Percentiles rank a stretch among this genome's conserved stretches.
Evolutionary conservation across 53 echinoderm and acorn worm species (phyloP).

Genomic region (Crossaster papposus): DNA sequence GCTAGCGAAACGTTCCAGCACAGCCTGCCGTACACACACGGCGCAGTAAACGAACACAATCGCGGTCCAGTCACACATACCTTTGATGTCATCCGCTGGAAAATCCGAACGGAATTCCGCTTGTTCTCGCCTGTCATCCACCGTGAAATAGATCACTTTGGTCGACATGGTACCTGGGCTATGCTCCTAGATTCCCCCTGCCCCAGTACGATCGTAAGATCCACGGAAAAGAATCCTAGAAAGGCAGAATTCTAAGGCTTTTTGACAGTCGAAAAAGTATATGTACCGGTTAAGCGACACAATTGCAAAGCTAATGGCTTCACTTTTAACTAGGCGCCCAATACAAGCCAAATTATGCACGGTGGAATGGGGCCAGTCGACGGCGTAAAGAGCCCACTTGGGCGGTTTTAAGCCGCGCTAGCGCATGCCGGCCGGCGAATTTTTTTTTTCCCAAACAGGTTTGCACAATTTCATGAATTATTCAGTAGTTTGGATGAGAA

Average conservation of each 20-base stretch:
- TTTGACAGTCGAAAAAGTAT: conserved; percentile 26
- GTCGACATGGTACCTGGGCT: conserved; percentile 68
- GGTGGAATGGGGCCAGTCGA: too few relatives aligned
- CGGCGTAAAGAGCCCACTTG: conserved; percentile 20
- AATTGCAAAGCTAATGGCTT: background rate
- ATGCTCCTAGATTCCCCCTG: background rate
- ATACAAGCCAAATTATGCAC: background rate
- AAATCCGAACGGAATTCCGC: conserved; percentile 97
- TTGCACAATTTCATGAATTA: too few relatives aligned
- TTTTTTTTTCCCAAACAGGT: too few relatives aligned
- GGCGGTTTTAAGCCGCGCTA: too few relatives aligned
- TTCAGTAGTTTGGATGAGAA: too few relatives aligned
- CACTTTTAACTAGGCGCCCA: conserved; percentile 25
- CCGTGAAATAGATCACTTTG: conserved; percentile 95
- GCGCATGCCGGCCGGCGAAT: too few relatives aligned
- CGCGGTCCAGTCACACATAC: conserved; percentile 59
- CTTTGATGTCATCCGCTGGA: conserved; percentile 96
- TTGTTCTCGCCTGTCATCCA: conserved; percentile 83
- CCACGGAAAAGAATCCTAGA: conserved; percentile 36
- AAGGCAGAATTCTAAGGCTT: conserved; percentile 9
- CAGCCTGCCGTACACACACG: background rate
- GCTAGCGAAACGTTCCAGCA: background rate
- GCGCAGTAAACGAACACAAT: background rate
- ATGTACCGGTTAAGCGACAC: background rate
- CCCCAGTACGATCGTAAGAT: conserved; percentile 49